Evolutionary conservation across 2,113 vertebrate species (phyloP), one percentile per base, ranked within the genome.

Genomic region (Grammomys dolichurus): DNA sequence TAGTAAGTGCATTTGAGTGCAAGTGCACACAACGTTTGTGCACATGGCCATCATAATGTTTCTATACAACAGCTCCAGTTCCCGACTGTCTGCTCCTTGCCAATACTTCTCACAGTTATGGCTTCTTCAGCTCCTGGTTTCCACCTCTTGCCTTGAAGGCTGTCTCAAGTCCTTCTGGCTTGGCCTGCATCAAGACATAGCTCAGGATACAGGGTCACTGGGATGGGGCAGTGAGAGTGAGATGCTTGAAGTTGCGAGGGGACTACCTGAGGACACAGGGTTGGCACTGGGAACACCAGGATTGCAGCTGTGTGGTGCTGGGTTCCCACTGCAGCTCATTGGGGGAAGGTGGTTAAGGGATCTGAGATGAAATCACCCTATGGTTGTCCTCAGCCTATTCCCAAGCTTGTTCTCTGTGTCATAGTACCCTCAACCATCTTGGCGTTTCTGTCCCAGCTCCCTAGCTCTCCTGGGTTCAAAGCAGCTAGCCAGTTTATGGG

Each of bases 321-420:
- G 70, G 6, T 1, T 31, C 19, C 56, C 13, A 16, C 43, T 10
- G 43, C 73, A 82, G 75, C 69, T 90, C 63, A 24, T 4, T 78
- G 31, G 22, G n/a, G 43, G 67, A 51, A 48, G 17, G 63, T 65
- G 40, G 7, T 36, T n/a, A 20, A 56, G 78, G 48, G 56, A 43
- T 26, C 43, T n/a, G 33, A n/a, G 85, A 31, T 28, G 69, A 7
- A 56, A 5, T 40, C 1, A 0, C 46, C 63, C 5, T 43, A 7
- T 20, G 26, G 19, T 36, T 72, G 48, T 56, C 51, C 24, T 48
- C 75, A n/a, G 24, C 54, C 73, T 46, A 65, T 24, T 46, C 10
- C 13, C 33, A 11, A 13, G 3, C 3, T 10, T 7, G 3, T 4
- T 28, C 4, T 24, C 48, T 3, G 0, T 2, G 20, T 20, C 51